Conservation (phyloP, 1,140 invertebrate species). For the Drosophila subpulchrella region DNA sequence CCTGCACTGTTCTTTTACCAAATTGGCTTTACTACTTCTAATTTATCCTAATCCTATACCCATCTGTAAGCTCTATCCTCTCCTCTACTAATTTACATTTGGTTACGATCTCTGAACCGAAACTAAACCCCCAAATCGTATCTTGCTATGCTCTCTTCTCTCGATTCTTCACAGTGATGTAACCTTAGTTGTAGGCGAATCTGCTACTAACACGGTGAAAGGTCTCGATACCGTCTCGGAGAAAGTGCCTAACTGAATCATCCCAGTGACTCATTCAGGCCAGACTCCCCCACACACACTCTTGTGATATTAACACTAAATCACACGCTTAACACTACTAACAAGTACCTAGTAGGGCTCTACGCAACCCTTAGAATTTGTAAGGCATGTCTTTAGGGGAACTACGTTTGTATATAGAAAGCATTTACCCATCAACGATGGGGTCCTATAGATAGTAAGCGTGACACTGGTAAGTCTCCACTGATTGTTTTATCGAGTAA, state of each 20-base stretch:
- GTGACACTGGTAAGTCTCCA: conserved; percentile 35
- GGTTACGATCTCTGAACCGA: conserved; percentile 43
- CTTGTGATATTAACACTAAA: conserved; percentile 78
- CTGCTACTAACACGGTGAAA: conserved; percentile 64
- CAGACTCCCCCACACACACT: conserved; percentile 32
- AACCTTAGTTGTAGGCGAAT: conserved; percentile 75
- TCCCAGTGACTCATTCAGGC: conserved; percentile 37
- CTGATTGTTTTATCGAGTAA: conserved; percentile 45
- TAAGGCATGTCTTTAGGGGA: conserved; percentile 41
- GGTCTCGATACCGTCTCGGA: conserved; percentile 76
- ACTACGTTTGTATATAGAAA: conserved; percentile 46
- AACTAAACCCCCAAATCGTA: conserved; percentile 64
- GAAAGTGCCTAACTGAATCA: conserved; percentile 63
- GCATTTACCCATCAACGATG: conserved; percentile 44
- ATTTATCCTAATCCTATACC: conserved; percentile 9
- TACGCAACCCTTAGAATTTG: conserved; percentile 45
- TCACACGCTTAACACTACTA: conserved; percentile 63
- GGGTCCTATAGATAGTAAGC: conserved; percentile 47
- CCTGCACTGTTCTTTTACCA: conserved; percentile 18
- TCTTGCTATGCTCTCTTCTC: conserved; percentile 66
- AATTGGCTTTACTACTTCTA: conserved; percentile 8
- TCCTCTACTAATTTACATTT: conserved; percentile 35
- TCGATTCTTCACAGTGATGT: conserved; percentile 78
- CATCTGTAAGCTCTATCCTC: conserved; percentile 20
- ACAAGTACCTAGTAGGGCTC: conserved; percentile 55